These are phyloP conservation scores for Epinotia demarniana DNA, from an alignment of 2,888 invertebrate genomes.

Conservation along the genomic window DNA sequence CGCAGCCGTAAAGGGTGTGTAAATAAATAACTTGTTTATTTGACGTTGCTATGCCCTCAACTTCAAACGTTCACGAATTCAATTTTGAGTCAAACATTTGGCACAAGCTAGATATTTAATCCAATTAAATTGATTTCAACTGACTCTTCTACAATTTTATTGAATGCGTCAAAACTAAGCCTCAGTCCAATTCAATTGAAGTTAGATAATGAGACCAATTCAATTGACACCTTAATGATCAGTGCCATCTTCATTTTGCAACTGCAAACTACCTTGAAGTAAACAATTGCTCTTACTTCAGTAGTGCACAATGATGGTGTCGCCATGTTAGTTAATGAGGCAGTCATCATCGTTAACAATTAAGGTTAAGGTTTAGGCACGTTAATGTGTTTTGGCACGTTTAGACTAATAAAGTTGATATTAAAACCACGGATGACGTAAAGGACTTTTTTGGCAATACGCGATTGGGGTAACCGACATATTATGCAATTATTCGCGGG, in stretches of 20 bases:
- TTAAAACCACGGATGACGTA: neutral
- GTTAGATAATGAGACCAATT: conserved; percentile 9
- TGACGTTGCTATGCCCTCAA: neutral
- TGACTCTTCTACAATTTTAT: neutral
- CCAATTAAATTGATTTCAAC: neutral
- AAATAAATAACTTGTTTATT: conserved; percentile 35
- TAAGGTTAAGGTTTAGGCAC: conserved; percentile 39
- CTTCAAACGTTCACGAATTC: neutral
- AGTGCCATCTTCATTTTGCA: conserved; percentile 23
- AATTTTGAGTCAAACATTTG: neutral
- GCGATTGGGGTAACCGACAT: neutral
- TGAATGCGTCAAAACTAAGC: conserved; percentile 11
- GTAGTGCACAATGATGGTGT: conserved; percentile 41
- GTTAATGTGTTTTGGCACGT: conserved; percentile 2
- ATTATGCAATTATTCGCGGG: neutral
- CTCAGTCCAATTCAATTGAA: conserved; percentile 15
- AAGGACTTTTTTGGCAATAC: conserved; percentile 18
- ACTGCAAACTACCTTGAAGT: conserved; percentile 31
- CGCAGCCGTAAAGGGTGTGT: conserved; percentile 49
- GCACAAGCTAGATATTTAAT: neutral
- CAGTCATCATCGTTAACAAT: conserved; percentile 26
- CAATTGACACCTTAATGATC: conserved; percentile 18
- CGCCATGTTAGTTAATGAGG: conserved; percentile 42
- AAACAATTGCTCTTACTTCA: conserved; percentile 37
- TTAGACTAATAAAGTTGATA: neutral